Percentiles rank a stretch among this genome's conserved stretches.
These are phyloP conservation scores for Amblyjoppa proteus DNA, from an alignment of 2,888 invertebrate species.

Conservation along the genomic window DNA sequence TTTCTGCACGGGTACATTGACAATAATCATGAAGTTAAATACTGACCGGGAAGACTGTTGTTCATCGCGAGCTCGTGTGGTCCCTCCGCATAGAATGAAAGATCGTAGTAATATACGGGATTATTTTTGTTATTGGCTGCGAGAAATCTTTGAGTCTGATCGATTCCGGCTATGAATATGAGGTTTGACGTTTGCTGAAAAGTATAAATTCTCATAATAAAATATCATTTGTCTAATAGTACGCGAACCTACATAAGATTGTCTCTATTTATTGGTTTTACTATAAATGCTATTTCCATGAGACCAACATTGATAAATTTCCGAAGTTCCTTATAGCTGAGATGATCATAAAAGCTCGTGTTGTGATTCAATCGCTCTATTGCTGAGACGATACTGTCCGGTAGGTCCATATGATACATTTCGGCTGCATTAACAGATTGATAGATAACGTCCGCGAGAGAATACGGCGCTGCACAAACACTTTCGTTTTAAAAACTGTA, in stretches of 20 bases:
- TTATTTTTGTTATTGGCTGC: not conserved
- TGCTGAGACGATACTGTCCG: not conserved
- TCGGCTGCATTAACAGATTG: not conserved
- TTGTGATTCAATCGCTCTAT: not conserved
- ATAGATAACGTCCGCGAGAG: not conserved
- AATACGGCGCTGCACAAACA: not conserved
- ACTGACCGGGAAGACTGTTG: conserved; percentile 21
- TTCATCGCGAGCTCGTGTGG: conserved; percentile 20
- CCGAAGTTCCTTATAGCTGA: not conserved
- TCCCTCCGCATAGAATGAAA: conserved; percentile 57
- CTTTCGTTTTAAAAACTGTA: not conserved
- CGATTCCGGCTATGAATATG: conserved; percentile 69
- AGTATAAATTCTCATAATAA: not conserved
- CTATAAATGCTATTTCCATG: not conserved
- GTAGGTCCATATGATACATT: not conserved
- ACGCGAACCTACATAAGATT: not conserved
- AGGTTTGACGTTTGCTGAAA: conserved; percentile 66
- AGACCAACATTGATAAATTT: conserved; percentile 20
- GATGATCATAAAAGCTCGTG: not conserved
- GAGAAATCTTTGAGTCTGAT: conserved; percentile 72
- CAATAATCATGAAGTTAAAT: not conserved
- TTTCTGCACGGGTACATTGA: not conserved
- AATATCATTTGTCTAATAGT: not conserved
- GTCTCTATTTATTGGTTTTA: too few species aligned
- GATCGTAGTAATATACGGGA: conserved; percentile 70